A percentile compares a stretch with the other conserved stretches of the same genome.
These are phyloP conservation scores for Caloenas nicobarica DNA, from an alignment of 2,113 vertebrate genomes.

Conservation along the genomic window DNA sequence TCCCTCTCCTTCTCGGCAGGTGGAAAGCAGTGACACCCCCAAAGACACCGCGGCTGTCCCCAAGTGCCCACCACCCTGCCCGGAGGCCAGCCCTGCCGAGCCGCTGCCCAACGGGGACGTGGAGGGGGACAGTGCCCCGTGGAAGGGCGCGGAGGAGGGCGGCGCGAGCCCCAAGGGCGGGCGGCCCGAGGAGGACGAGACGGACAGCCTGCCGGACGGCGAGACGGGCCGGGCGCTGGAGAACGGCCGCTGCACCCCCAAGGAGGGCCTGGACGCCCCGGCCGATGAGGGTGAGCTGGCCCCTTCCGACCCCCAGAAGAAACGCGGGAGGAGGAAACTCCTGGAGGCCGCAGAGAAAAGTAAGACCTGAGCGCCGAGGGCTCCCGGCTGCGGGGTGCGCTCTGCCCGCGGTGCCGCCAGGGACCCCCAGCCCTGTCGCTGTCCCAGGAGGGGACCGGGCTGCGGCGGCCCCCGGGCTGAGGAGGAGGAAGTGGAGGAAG, in stretches of 20 bases:
- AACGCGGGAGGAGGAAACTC: conserved; percentile 86
- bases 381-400: neutral
- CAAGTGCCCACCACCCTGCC: conserved; percentile 77
- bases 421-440: neutral
- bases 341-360: conserved; percentile 84
- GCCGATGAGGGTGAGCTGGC: conserved; percentile 80
- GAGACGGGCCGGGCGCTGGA: conserved; percentile 80
- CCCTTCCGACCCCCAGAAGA: conserved; percentile 76
- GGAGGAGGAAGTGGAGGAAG: neutral
- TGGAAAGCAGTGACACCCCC: conserved; percentile 80
- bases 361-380: conserved; percentile 71
- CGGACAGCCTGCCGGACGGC: conserved; percentile 68
- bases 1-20: conserved; percentile 67
- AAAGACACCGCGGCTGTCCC: conserved; percentile 78
- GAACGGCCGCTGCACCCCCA: conserved; percentile 83
- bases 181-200: conserved; percentile 71
- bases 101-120: conserved; percentile 88
- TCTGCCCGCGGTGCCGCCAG: neutral
- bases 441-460: neutral
- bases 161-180: conserved; percentile 67
- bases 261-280: conserved; percentile 79
- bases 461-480: neutral
- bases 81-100: conserved; percentile 76
- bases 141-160: conserved; percentile 77
- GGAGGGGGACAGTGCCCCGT: conserved; percentile 74